Percentiles rank a stretch among this genome's conserved stretches.
These are phyloP conservation scores for Laupala kohalensis DNA, from an alignment of 1,140 invertebrate genomes.

Conservation along the genomic window DNA sequence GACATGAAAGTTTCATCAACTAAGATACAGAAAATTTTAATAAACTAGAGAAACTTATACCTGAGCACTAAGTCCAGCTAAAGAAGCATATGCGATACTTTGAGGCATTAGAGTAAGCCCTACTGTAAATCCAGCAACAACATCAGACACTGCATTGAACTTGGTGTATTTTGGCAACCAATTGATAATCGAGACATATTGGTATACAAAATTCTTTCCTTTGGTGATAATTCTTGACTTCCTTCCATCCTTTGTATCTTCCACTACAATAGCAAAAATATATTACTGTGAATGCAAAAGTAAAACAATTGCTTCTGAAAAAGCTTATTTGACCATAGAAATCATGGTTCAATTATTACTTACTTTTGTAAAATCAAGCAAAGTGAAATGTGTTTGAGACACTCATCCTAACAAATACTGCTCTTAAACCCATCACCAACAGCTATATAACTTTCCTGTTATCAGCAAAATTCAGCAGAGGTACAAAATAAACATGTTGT, in stretches of 20 bases:
- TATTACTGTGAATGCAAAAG: too few species aligned
- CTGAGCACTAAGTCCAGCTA: slow-evolving; percentile 59
- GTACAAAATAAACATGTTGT: not conserved
- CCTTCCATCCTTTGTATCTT: not conserved
- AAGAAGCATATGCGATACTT: slow-evolving; percentile 65
- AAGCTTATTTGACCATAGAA: too few species aligned
- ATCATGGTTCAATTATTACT: too few species aligned
- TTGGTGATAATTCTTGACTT: not conserved
- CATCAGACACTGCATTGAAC: slow-evolving; percentile 43
- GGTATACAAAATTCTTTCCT: not conserved
- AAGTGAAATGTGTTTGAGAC: too few species aligned
- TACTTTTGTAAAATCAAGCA: too few species aligned
- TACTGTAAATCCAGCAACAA: slow-evolving; percentile 63
- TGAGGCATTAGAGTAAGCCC: slow-evolving; percentile 73
- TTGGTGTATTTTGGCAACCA: slow-evolving; percentile 51
- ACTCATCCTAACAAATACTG: too few species aligned
- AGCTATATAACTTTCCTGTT: not conserved
- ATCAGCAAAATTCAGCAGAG: not conserved
- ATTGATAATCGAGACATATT: slow-evolving; percentile 31
- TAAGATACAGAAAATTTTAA: not conserved
- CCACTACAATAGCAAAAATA: not conserved
- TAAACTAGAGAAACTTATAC: slow-evolving; percentile 26
- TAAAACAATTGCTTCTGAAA: too few species aligned
- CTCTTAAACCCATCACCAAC: too few species aligned
- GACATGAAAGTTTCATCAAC: not conserved